Base-by-base conservation (phyloP, 35 echinoderm and acorn worm species). In the Diadema setosum region DNA sequence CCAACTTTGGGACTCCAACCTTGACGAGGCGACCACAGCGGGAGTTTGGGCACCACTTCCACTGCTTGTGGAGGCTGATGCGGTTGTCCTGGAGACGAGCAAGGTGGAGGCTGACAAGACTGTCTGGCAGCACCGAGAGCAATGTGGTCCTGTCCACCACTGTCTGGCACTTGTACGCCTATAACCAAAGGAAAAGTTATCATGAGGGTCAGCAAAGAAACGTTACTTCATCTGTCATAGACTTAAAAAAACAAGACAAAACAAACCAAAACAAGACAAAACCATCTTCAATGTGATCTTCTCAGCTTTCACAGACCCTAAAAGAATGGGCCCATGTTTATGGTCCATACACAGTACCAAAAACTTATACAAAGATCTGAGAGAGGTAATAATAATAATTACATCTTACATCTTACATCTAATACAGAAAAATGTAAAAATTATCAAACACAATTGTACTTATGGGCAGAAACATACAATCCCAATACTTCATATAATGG, bases 1-100 rank as follows among this genome's bases (percentile, higher is more conserved):
- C 45, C 0, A 5, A 7, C 70, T 29, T 25, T 7, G 73, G 24
- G 42, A 17, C 34, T 9, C 30, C 46, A 43, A 27, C 49, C 70
- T 80, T 37, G 42, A 88, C 91, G 25, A 93, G 61, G 9, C 81
- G 87, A 78, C 83, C 70, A 46, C 93, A 95, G 8, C 39, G 39
- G 5, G 93, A 83, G 41, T 90, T 86, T 39, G 89, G 93, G 87
- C 93, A 95, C 87, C 87, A 95, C 23, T 87, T 83, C 88, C 82
- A 86, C 2, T 14, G 32, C 21, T 24, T 81, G 45, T 95, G 83
- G 12, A 39, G 31, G 18, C 43, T 81, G 43, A 90, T 70, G 14
- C 90, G 40, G 27, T 86, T 70, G 45, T 86, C 85, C 15, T 65
- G 42, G 65, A 60, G 30, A 49, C 63, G 83, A 39, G 44, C 15